Evolutionary conservation across 1,140 invertebrate species (phyloP).

Genomic region (Neelides sp.): DNA sequence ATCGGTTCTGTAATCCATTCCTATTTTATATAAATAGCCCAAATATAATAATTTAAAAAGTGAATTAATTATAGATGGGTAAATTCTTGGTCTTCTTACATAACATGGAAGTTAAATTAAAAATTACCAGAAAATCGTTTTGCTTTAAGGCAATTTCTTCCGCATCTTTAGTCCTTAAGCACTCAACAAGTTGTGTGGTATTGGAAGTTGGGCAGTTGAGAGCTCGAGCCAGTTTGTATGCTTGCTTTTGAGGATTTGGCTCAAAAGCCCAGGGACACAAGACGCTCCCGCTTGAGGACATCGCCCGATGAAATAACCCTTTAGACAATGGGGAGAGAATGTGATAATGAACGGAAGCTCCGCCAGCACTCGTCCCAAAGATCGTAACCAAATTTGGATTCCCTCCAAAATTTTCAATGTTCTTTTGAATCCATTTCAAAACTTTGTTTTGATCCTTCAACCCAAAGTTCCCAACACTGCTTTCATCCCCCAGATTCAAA

Average conservation of each 20-base stretch:
- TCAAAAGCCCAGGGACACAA: conserved; percentile 42
- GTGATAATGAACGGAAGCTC: conserved; percentile 44
- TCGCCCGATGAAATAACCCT: conserved; percentile 35
- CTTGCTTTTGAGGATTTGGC: conserved; percentile 35
- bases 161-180: conserved; percentile 30
- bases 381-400: conserved; percentile 42
- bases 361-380: conserved; percentile 46
- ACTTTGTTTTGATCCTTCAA: conserved; percentile 36
- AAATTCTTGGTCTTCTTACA: too few species aligned
- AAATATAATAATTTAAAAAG: not conserved
- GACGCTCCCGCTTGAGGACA: conserved; percentile 40
- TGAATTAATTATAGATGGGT: too few species aligned
- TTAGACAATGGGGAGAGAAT: conserved; percentile 43
- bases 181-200: conserved; percentile 32
- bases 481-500: conserved; percentile 32
- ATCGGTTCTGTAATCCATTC: conserved; percentile 18
- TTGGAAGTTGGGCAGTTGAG: conserved; percentile 32
- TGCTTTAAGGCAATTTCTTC: conserved; percentile 14
- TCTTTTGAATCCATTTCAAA: conserved; percentile 16
- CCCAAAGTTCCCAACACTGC: conserved; percentile 35
- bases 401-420: conserved; percentile 32
- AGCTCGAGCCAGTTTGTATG: conserved; percentile 35
- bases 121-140: conserved; percentile 10
- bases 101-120: conserved; percentile 5
- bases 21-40: not conserved